These are phyloP conservation scores for Xerus inauris DNA, from an alignment of 2,113 vertebrate species.

Conservation along the genomic window DNA sequence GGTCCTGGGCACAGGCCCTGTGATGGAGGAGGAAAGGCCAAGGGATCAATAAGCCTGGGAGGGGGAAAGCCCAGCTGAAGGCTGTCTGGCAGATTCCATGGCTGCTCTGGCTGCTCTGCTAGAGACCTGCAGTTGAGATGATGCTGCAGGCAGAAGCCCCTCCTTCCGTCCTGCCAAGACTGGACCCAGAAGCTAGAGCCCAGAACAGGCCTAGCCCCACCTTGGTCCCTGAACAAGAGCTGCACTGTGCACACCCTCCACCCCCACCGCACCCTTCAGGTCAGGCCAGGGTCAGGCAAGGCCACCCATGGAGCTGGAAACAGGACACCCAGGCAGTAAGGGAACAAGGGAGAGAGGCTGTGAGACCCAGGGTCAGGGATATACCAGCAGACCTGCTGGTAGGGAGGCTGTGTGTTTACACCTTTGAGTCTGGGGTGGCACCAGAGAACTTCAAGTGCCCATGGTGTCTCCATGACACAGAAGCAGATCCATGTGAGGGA, in stretches of 20 bases:
- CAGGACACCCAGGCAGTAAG: not conserved
- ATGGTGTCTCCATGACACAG: not conserved
- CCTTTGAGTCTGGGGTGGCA: not conserved
- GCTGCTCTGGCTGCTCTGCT: not conserved
- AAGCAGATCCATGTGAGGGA: not conserved
- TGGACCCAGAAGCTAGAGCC: constrained; percentile 17
- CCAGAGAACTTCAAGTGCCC: not conserved
- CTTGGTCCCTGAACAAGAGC: constrained; percentile 64
- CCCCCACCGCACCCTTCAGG: constrained; percentile 7
- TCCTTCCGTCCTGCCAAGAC: not conserved
- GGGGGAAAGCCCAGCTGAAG: not conserved
- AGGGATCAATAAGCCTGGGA: constrained; percentile 2
- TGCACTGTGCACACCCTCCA: constrained; percentile 45
- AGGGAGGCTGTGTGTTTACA: not conserved
- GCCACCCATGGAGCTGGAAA: constrained; percentile 67
- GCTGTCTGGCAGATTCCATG: not conserved
- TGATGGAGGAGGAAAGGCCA: constrained; percentile 18
- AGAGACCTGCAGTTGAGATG: not conserved
- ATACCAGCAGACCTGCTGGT: not conserved
- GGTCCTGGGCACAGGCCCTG: not conserved
- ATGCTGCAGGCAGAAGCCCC: not conserved
- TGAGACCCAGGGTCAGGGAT: not conserved
- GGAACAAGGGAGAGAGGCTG: not conserved
- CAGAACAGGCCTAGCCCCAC: constrained; percentile 26
- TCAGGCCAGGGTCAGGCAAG: constrained; percentile 39